Evolutionary conservation across 2,797 vertebrate genomes (phyloP), one percentile per base, ranked within the genome.

Genomic region (Dryobates pubescens): DNA sequence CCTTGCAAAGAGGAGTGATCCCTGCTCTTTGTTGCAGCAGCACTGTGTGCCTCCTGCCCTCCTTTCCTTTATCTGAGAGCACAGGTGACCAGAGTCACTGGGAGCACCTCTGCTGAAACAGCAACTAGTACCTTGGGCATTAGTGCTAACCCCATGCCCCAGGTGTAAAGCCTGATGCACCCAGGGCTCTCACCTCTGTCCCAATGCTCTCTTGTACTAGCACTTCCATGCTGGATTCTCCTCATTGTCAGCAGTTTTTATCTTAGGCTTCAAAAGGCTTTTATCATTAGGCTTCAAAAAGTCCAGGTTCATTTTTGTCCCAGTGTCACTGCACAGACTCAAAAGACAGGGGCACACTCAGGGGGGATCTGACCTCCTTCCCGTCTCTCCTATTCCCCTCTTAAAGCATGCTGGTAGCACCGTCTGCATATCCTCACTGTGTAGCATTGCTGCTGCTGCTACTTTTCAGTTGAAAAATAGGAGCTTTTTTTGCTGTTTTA

Each of bases 361-460:
- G 8, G 11, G 11, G 36, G 6, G 32, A 45, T 8, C 34, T 59
- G 20, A 81, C 10, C 34, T 79, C 34, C 26, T 22, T 38, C 20
- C 17, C 18, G 22, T 24, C 23, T 3, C 3, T 16, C 10, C 54
- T 22, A 3, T 34, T 64, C 34, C 64, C 6, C 64, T 86, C 23
- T 23, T 49, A 63, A 43, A 47, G 18, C 29, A 23, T 4, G 2
- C 30, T 3, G 1, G 2, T 67, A 23, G n/a, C n/a, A 27, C 7
- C 34, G 4, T 19, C 61, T 32, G 18, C 23, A 7, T 2, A 1
- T 22, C 4, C 5, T 63, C 7, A 0, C 27, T 36, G 0, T 3
- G 34, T 2, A 17, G 17, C 0, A 14, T 0, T 64, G 62, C 64
- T 74, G 34, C 64, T 74, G n/a, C 13, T 67, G 38, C 34, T 49